A percentile compares a stretch with the other conserved stretches of the same genome.
These are phyloP conservation scores for Calycopis cecrops DNA, from an alignment of 1,140 invertebrate genomes.

Conservation along the genomic window DNA sequence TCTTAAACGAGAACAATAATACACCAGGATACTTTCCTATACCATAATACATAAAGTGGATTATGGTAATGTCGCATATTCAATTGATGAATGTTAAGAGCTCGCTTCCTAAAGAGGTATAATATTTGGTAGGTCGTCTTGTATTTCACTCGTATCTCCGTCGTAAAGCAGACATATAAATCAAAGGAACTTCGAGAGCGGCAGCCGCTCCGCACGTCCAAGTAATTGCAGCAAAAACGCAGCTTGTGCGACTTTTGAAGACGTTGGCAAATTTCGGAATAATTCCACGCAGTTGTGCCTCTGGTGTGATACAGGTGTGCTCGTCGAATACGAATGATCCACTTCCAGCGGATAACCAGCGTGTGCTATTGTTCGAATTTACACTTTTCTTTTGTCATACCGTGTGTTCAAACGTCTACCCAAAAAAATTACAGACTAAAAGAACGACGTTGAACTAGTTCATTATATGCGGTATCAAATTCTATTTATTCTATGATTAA, in stretches of 20 bases:
- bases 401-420: too few relatives aligned
- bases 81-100: conserved; percentile 50
- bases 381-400: neutral
- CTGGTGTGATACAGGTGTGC: conserved; percentile 23
- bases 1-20: conserved; percentile 30
- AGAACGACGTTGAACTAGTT: neutral
- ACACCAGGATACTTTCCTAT: too few relatives aligned
- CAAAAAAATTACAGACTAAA: neutral
- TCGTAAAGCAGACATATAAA: conserved; percentile 58
- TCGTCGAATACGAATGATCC: conserved; percentile 20
- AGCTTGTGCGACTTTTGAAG: conserved; percentile 57
- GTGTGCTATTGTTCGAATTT: conserved; percentile 11
- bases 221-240: conserved; percentile 70
- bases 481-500: neutral
- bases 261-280: conserved; percentile 66
- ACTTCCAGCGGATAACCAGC: conserved; percentile 27
- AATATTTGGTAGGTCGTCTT: conserved; percentile 61
- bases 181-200: conserved; percentile 61
- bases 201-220: conserved; percentile 51
- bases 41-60: too few relatives aligned
- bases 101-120: conserved; percentile 50
- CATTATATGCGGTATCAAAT: neutral
- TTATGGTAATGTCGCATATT: too few relatives aligned
- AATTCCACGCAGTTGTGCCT: conserved; percentile 31
- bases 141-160: conserved; percentile 61